Evolutionary conservation across 2,113 vertebrate species (phyloP), one percentile per base, ranked within the genome.

Genomic region (Lophius piscatorius): DNA sequence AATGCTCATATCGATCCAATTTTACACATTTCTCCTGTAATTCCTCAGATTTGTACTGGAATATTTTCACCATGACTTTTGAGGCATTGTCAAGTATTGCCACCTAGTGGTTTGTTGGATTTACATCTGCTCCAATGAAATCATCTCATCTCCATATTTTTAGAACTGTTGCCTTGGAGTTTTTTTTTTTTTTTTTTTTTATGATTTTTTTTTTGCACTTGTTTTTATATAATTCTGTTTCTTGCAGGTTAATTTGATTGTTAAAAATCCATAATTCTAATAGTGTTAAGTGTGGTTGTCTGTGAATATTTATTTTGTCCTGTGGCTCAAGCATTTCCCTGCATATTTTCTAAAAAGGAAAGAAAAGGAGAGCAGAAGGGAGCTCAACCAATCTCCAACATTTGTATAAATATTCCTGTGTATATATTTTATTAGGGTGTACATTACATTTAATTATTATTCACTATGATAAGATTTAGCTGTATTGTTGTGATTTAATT

Each of bases 391-490:
- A 73, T 80, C 73, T 78, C 76, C 38, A 83, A 52, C n/a, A 85
- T 91, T 92, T 87, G 86, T 90, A 91, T 88, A 54, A 85, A 81
- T 88, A 90, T 90, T 88, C 89, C 82, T 71, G 68, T 92, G 88
- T 92, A 91, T 86, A 91, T 92, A 91, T 92, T 92, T 92, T 92
- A 92, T 82, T 87, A 92, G 88, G 76, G 81, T 91, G 90, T 92
- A 92, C 75, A 92, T 89, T 84, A 84, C 77, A 88, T 91, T 90
- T 81, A 86, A 89, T 91, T 89, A 90, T 82, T 87, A 91, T 80
- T 87, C 81, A 67, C 75, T 88, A 88, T 88, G 80, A 87, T 86
- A 88, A 88, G 63, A 90, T 84, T 87, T 89, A 85, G 80, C 78
- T 89, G 91, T 92, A 90, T 92, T 88, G 90, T 84, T 90, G 90